Conservation (phyloP, 2,113 vertebrate species). For the Mus pahari region DNA sequence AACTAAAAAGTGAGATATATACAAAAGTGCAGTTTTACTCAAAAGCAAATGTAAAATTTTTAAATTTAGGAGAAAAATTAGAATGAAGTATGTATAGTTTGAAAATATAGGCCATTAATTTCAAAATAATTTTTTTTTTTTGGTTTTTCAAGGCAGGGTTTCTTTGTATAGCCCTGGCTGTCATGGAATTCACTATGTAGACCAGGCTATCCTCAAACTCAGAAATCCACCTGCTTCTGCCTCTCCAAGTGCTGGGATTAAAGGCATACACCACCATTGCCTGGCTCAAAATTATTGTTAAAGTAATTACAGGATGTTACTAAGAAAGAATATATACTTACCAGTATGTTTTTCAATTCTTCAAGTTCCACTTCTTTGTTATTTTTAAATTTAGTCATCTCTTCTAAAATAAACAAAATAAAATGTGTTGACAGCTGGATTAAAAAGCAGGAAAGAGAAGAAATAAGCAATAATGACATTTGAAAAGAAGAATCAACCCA, state of each 20-base stretch:
- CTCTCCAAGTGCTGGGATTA: too few relatives aligned
- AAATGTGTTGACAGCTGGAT: constrained; percentile 26
- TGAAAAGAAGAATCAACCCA: not conserved
- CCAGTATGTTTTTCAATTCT: constrained; percentile 88
- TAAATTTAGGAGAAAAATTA: constrained; percentile 57
- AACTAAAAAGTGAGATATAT: constrained; percentile 16
- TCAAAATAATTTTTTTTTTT: constrained; percentile 60
- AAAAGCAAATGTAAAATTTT: constrained; percentile 48
- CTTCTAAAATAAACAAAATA: constrained; percentile 85
- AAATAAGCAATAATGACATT: not conserved
- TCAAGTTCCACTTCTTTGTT: constrained; percentile 89
- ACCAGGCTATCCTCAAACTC: too few relatives aligned
- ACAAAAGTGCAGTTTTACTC: constrained; percentile 24
- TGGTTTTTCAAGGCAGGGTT: too few relatives aligned
- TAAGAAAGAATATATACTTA: constrained; percentile 81
- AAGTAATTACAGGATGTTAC: constrained; percentile 57
- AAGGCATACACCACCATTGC: too few relatives aligned
- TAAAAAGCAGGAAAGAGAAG: constrained; percentile 47
- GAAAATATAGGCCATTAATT: not conserved
- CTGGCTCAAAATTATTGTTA: constrained; percentile 61
- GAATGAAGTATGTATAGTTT: not conserved
- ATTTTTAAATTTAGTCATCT: constrained; percentile 86
- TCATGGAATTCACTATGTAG: too few relatives aligned
- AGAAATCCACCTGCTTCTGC: too few relatives aligned
- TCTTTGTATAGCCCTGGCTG: too few relatives aligned